phyloP scores from a whole-genome alignment of 2,797 vertebrate genomes.

The Hybognathus amarus region DNA sequence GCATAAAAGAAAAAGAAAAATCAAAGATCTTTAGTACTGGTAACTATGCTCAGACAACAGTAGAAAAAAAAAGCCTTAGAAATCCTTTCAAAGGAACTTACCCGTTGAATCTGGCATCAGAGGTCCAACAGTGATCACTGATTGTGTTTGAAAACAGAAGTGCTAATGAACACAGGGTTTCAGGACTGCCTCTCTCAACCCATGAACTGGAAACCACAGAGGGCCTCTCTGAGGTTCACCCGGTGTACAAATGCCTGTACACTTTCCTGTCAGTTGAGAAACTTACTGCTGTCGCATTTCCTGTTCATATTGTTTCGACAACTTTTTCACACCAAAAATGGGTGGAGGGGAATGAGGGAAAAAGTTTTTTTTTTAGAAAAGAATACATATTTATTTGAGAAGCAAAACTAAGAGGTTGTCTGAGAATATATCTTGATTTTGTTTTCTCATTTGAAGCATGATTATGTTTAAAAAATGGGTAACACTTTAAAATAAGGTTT shows the following conservation, averaged over 20 bases:
- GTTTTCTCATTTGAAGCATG: background rate
- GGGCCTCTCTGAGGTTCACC: slow-evolving; percentile 27
- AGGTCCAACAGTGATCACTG: slow-evolving; percentile 8
- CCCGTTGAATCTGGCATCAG: slow-evolving; percentile 11
- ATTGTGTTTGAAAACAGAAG: slow-evolving; percentile 10
- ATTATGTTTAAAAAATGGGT: too few species aligned
- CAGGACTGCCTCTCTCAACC: background rate
- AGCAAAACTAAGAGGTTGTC: background rate
- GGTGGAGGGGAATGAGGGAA: background rate
- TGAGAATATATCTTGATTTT: background rate
- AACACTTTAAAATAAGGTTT: too few species aligned
- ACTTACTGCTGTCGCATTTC: slow-evolving; percentile 59
- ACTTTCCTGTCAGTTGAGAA: slow-evolving; percentile 59
- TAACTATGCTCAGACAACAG: slow-evolving; percentile 1
- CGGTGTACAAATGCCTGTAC: slow-evolving; percentile 39
- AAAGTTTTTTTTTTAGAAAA: background rate
- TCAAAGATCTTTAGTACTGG: background rate
- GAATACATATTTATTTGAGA: background rate
- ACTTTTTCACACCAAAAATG: slow-evolving; percentile 27
- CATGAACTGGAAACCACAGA: slow-evolving; percentile 13
- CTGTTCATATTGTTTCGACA: slow-evolving; percentile 48
- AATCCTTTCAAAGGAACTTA: slow-evolving; percentile 27
- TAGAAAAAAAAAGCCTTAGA: background rate
- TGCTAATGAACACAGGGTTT: slow-evolving; percentile 16
- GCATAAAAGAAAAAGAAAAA: slow-evolving; percentile 12